A percentile compares a stretch with the other conserved stretches of the same genome.
These are phyloP conservation scores for Paelopatides confundens DNA, from an alignment of 53 echinoderm and acorn worm genomes.

Conservation along the genomic window DNA sequence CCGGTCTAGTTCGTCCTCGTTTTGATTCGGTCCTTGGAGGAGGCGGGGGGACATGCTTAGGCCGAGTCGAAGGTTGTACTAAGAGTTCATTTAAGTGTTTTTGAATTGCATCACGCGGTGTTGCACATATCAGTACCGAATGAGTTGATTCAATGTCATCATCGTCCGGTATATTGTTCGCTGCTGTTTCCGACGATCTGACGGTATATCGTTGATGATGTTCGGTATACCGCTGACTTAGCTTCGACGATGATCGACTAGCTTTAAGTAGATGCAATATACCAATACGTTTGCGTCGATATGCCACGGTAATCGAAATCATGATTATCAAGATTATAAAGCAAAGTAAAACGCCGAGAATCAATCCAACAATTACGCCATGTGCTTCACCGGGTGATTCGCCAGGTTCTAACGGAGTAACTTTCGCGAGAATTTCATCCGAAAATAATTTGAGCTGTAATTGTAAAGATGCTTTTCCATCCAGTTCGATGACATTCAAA, in stretches of 20 bases:
- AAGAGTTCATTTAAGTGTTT: conserved; percentile 49
- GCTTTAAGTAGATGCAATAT: conserved; percentile 23
- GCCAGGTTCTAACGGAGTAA: background rate
- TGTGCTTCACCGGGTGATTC: background rate
- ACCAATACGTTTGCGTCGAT: background rate
- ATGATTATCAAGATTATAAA: background rate
- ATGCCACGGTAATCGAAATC: background rate
- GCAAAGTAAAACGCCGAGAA: background rate
- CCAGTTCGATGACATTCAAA: conserved; percentile 1
- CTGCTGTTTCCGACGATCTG: background rate
- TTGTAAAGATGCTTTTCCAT: background rate
- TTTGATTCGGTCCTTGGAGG: background rate
- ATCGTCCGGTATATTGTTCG: background rate
- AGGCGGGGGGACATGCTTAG: background rate
- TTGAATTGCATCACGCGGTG: conserved; percentile 41
- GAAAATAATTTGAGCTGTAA: background rate
- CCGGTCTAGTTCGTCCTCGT: conserved; percentile 13
- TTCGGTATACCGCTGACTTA: background rate
- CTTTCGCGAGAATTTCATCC: background rate
- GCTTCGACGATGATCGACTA: background rate
- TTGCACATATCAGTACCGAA: conserved; percentile 73
- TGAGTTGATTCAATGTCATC: background rate
- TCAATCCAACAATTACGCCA: background rate
- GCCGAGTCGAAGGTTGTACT: background rate
- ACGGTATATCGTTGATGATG: background rate